Base-by-base conservation (phyloP, 2,113 vertebrate genomes). In the Gopherus flavomarginatus region DNA sequence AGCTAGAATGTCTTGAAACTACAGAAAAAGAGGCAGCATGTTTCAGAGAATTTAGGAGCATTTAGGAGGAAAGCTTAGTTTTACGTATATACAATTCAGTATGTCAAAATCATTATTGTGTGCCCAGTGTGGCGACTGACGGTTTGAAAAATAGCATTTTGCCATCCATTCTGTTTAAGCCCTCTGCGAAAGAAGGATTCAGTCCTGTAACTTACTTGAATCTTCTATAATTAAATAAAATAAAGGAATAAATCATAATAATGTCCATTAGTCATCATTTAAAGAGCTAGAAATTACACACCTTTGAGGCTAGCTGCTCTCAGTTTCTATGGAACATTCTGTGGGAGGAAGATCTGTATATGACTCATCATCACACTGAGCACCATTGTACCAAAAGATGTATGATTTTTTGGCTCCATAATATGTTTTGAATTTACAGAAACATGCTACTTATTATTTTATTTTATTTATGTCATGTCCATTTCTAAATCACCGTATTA, bases 121-220 rank as follows among this genome's bases (percentile, higher is more conserved):
- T 88, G 83, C 94, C 84, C 91, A 87, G 86, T 42, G 21, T 88
- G 89, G 91, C 93, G 90, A 72, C 85, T 93, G 95, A 65, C 53
- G 86, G 89, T 85, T 81, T 95, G 85, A 85, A 94, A 90, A 83
- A 54, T 94, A 92, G 69, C 5, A 0, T 81, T 95, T 95, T 77
- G 5, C 83, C 92, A 96, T 95, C 83, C 85, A 88, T 57, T 96
- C 86, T 24, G 86, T 90, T 72, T 79, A 89, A 31, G 59, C 29
- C 2, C 87, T 93, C 95, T 95, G 95, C 94, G 94, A 97, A 97
- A 96, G 94, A 95, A 94, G 92, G 97, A 90, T 89, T 97, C 89
- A 75, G 79, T 65, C 42, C 44, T 95, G 81, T 78, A 89, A 52
- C 62, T 89, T 90, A 54, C 42, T 95, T 94, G 78, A 94, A 96